A percentile compares a stretch with the other conserved stretches of the same genome.
phyloP scores from a whole-genome alignment of 1,140 invertebrate species.

The Laodelphax striatellus region DNA sequence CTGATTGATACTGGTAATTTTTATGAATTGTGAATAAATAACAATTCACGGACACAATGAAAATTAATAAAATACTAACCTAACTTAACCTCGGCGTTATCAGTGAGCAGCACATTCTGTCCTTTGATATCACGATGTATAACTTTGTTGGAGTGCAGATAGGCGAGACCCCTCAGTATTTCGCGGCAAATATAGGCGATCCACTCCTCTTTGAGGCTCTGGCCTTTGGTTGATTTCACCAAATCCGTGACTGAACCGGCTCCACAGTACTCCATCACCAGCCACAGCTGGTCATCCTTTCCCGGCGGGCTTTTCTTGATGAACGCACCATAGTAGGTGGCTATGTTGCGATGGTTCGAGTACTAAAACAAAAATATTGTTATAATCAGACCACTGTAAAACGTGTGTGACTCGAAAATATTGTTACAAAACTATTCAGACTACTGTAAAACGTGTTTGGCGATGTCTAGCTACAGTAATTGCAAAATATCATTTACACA shows the following conservation, averaged over 20 bases:
- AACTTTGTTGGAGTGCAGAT: conserved; percentile 97
- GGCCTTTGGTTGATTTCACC: conserved; percentile 97
- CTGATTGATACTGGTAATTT: conserved; percentile 7
- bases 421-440: too few relatives aligned
- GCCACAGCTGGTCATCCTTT: conserved; percentile 98
- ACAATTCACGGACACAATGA: too few relatives aligned
- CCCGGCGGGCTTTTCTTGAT: conserved; percentile 98
- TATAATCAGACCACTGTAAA: too few relatives aligned
- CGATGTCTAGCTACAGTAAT: too few relatives aligned
- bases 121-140: conserved; percentile 99
- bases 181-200: conserved; percentile 99
- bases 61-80: conserved; percentile 38
- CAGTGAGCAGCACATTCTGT: conserved; percentile 97
- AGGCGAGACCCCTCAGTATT: conserved; percentile 89
- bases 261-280: conserved; percentile 99
- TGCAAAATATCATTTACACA: too few relatives aligned
- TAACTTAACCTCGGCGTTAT: conserved; percentile 98
- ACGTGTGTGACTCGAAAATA: too few relatives aligned
- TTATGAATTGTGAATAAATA: too few relatives aligned
- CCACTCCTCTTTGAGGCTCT: conserved; percentile 98
- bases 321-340: conserved; percentile 99
- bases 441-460: too few relatives aligned
- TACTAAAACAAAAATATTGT: conserved; percentile 43
- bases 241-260: conserved; percentile 97
- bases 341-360: conserved; percentile 98